These are phyloP conservation scores for Chloroclysta siterata DNA, from an alignment of 2,888 invertebrate genomes.

Conservation along the genomic window DNA sequence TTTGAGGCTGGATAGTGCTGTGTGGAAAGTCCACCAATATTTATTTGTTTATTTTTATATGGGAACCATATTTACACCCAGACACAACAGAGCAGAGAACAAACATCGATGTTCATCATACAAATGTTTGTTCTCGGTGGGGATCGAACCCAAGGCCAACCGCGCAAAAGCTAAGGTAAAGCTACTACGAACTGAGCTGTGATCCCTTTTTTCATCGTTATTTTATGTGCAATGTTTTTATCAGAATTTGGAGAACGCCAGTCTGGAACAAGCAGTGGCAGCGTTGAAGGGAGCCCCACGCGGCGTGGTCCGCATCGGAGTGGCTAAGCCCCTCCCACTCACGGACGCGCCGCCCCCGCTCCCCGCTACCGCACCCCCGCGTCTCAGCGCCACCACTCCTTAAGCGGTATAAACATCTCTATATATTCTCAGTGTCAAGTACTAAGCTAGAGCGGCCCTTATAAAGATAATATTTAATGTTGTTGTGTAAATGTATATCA, in stretches of 20 bases:
- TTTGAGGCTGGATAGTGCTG: too few relatives aligned
- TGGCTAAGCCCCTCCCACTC: constrained; percentile 95
- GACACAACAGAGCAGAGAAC: too few relatives aligned
- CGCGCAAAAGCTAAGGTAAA: not conserved
- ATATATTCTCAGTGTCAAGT: not conserved
- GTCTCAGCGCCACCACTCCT: constrained; percentile 31
- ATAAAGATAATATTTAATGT: not conserved
- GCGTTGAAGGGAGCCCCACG: constrained; percentile 98
- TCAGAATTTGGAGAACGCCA: constrained; percentile 94
- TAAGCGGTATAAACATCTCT: constrained; percentile 21
- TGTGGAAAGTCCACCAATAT: too few relatives aligned
- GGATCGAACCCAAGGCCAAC: too few relatives aligned
- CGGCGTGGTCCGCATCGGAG: constrained; percentile 97
- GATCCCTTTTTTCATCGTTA: too few relatives aligned
- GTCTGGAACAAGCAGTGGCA: constrained; percentile 98
- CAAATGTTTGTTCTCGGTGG: too few relatives aligned
- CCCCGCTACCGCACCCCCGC: constrained; percentile 65
- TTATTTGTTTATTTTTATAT: too few relatives aligned
- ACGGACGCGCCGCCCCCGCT: constrained; percentile 86
- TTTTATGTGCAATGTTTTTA: not conserved
- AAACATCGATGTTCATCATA: too few relatives aligned
- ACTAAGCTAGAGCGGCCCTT: not conserved
- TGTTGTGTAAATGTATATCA: too few relatives aligned
- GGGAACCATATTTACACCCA: too few relatives aligned
- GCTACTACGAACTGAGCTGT: too few relatives aligned